These are phyloP conservation scores for Dromaius novaehollandiae DNA, from an alignment of 2,113 vertebrate genomes.

Conservation along the genomic window DNA sequence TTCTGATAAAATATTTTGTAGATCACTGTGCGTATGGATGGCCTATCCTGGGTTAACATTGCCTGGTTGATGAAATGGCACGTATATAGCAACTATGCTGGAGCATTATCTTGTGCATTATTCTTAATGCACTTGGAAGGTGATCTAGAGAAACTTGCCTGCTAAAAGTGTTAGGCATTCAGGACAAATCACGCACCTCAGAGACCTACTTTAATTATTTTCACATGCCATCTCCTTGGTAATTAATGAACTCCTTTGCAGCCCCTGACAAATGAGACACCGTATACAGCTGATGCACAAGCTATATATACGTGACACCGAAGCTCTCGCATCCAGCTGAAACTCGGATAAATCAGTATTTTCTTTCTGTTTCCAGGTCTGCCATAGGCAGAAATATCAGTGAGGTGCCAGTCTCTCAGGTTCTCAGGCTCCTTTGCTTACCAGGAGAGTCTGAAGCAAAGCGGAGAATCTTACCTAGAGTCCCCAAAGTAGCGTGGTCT, in stretches of 20 bases:
- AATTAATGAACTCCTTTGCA: neutral
- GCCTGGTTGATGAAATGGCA: neutral
- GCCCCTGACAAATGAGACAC: neutral
- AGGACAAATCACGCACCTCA: neutral
- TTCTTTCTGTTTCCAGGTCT: neutral
- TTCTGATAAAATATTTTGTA: neutral
- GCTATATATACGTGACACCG: neutral
- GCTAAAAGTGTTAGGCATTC: neutral
- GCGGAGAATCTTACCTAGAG: neutral
- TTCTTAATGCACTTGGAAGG: neutral
- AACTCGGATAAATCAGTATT: neutral
- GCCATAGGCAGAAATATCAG: neutral
- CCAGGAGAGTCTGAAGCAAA: neutral
- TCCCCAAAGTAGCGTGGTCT: rapidly evolving
- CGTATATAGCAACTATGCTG: neutral
- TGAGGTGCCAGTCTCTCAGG: neutral
- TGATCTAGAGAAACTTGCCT: neutral
- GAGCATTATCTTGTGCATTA: neutral
- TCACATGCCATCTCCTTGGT: neutral
- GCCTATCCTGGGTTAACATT: neutral
- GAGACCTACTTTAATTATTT: neutral
- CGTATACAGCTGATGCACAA: neutral
- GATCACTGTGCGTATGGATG: neutral
- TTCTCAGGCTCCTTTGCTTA: neutral
- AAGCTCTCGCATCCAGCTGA: neutral